These are phyloP conservation scores for Deilephila porcellus DNA, from an alignment of 2,888 invertebrate genomes.

Conservation along the genomic window DNA sequence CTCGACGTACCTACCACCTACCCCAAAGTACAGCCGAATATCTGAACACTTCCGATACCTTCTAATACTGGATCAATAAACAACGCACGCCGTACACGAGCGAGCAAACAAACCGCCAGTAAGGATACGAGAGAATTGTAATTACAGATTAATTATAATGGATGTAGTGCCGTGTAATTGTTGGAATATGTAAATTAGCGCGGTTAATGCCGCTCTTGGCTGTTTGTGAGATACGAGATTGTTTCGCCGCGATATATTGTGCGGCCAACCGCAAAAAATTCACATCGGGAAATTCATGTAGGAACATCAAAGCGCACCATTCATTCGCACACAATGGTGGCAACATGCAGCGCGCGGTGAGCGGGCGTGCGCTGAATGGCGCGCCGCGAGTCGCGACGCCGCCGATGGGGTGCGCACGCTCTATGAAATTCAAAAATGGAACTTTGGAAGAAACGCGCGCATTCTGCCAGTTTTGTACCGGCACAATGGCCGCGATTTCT, in stretches of 20 bases:
- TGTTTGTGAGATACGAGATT: conserved; percentile 25
- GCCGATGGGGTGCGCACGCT: conserved; percentile 43
- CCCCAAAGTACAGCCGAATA: conserved; percentile 16
- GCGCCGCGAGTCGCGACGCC: conserved; percentile 34
- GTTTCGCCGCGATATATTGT: conserved; percentile 29
- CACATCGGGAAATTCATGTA: conserved; percentile 46
- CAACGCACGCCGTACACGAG: conserved; percentile 52
- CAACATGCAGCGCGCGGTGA: conserved; percentile 34
- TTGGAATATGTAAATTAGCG: conserved; percentile 60
- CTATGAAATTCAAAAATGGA: conserved; percentile 63
- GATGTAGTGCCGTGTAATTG: conserved; percentile 55
- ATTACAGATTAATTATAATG: conserved; percentile 74
- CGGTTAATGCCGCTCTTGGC: conserved; percentile 29
- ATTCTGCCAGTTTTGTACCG: conserved; percentile 54
- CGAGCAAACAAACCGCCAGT: conserved; percentile 59
- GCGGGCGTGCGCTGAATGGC: conserved; percentile 41
- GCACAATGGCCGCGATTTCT: conserved; percentile 52
- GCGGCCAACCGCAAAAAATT: conserved; percentile 35
- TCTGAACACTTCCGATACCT: conserved; percentile 47
- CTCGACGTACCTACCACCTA: not conserved
- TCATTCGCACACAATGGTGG: conserved; percentile 53
- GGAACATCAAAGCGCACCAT: conserved; percentile 53
- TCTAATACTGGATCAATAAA: conserved; percentile 64
- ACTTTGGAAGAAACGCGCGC: conserved; percentile 55
- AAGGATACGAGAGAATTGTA: conserved; percentile 57